Conservation (phyloP, 2,113 vertebrate species). For the Limanda limanda region DNA sequence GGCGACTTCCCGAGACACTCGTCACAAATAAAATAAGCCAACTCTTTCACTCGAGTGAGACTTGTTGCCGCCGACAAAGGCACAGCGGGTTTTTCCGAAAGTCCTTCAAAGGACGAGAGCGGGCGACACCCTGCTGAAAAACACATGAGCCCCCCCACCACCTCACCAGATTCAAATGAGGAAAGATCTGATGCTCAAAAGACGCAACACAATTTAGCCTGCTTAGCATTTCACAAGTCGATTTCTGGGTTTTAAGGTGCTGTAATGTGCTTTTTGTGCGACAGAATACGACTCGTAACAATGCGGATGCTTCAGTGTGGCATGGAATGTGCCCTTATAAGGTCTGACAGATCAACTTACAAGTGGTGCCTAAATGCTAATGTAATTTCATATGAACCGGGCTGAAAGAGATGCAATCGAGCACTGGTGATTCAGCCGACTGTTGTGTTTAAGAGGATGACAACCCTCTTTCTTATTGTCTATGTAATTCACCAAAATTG, state of each 20-base stretch:
- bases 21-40: constrained; percentile 68
- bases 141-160: not conserved
- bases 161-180: constrained; percentile 23
- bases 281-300: constrained; percentile 25
- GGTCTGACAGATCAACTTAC: constrained; percentile 80
- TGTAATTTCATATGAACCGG: constrained; percentile 80
- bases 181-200: constrained; percentile 29
- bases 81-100: constrained; percentile 29
- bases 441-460: constrained; percentile 84
- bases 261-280: constrained; percentile 24
- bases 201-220: constrained; percentile 25
- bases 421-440: constrained; percentile 74
- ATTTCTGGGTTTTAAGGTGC: constrained; percentile 18
- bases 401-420: constrained; percentile 85
- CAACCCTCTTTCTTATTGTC: constrained; percentile 82
- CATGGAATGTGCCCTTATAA: constrained; percentile 39
- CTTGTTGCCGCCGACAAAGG: constrained; percentile 63
- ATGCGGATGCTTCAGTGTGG: constrained; percentile 21
- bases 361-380: constrained; percentile 81
- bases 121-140: constrained; percentile 29
- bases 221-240: constrained; percentile 39
- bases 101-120: constrained; percentile 39
- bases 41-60: constrained; percentile 52
- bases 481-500: constrained; percentile 87
- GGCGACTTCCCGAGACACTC: constrained; percentile 50